phyloP scores from a whole-genome alignment of 2,888 invertebrate species.

The Zootermopsis nevadensis region DNA sequence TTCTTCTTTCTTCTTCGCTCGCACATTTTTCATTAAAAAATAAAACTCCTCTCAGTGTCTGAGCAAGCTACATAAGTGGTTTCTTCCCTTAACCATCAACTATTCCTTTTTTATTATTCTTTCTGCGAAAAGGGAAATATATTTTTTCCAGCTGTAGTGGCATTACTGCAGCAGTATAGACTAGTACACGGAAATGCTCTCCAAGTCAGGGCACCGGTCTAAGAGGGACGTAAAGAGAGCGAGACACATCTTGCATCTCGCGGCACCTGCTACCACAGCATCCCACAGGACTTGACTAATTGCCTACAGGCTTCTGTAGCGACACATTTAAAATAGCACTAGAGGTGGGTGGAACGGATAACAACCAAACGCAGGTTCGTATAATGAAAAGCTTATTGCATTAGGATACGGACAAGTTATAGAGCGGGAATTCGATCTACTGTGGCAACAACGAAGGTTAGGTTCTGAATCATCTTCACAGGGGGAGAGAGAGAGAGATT shows the following conservation, averaged over 20 bases:
- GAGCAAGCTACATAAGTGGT: constrained; percentile 50
- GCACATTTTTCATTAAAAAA: constrained; percentile 8
- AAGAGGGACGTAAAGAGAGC: constrained; percentile 14
- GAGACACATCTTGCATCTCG: constrained; percentile 39
- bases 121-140: not conserved
- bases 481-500: too few relatives aligned
- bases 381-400: constrained; percentile 27
- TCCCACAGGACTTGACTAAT: constrained; percentile 35
- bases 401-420: not conserved
- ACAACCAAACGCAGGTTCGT: not conserved
- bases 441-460: not conserved
- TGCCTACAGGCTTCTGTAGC: constrained; percentile 36
- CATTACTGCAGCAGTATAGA: constrained; percentile 18
- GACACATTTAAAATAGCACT: constrained; percentile 24
- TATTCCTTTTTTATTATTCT: constrained; percentile 48
- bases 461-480: not conserved
- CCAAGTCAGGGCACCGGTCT: not conserved
- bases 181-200: constrained; percentile 36
- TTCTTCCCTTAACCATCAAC: constrained; percentile 47
- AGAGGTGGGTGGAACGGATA: not conserved
- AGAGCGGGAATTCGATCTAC: not conserved
- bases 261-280: constrained; percentile 38
- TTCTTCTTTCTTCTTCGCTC: constrained; percentile 33
- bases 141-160: constrained; percentile 4
- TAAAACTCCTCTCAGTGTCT: constrained; percentile 40